Base-by-base conservation (phyloP, 2,113 vertebrate species). In the Syngnathus floridae region DNA sequence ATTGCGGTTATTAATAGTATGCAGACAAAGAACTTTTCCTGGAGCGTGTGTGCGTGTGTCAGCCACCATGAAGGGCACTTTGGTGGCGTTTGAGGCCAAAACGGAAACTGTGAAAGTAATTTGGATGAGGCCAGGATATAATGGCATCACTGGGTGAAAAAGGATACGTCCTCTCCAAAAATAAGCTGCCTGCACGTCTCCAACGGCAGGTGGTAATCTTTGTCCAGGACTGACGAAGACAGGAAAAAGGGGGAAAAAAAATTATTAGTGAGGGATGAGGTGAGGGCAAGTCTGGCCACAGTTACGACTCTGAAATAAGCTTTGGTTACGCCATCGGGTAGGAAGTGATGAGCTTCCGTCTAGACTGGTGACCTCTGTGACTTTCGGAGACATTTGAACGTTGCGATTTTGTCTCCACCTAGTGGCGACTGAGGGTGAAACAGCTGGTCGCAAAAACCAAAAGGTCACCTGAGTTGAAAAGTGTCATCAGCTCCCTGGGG, bases 141-240 rank as follows among this genome's bases (percentile, higher is more conserved):
- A 35, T 37, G 16, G 7, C 55, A 58, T 36, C 14, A 58, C 19
- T 21, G 9, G 57, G 45, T 63, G 17, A 69, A 80, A 80, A 88
- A 91, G 87, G 90, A 92, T 92, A 91, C 90, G 49, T 89, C 79
- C 66, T 90, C 85, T 64, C 66, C 82, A 68, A 91, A 88, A 69
- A 91, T 88, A 76, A 92, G 83, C 75, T 92, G 87, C 78, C 89
- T 84, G 84, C 90, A 91, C 0, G 87, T 91, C 60, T 92, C 90
- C 87, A 92, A 73, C 4, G 90, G 87, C 63, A 92, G 86, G 64
- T 89, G 82, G 73, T 89, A 88, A 76, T 85, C 80, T 78, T 85
- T 86, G 48, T 88, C 76, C 21, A 90, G 67, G 66, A 79, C 91
- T 92, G 74, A 60, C 43, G 77, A 66, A 66, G 52, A 21, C 51